Evolutionary conservation across 1,140 invertebrate species (phyloP).

Genomic region (Euura saliciscinereae): DNA sequence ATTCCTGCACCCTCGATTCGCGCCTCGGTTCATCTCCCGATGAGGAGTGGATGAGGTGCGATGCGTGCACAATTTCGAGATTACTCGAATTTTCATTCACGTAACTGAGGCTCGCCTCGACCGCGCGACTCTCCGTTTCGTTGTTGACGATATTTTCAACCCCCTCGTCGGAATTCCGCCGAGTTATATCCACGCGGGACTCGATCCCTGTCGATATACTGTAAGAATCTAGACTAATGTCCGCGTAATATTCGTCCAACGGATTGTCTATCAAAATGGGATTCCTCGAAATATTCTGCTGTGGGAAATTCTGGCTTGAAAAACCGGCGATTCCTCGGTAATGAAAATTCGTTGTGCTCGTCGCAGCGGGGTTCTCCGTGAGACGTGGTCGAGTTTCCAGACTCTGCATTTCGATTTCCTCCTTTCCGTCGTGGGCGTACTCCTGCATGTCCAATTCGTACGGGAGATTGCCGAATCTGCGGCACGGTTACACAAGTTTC

Average conservation of each 20-base stretch:
- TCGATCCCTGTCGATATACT: slow-evolving; percentile 18
- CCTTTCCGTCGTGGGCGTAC: slow-evolving; percentile 40
- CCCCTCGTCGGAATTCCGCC: too few relatives aligned
- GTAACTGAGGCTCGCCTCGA: background rate
- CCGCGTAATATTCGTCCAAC: slow-evolving; percentile 43
- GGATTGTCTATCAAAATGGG: slow-evolving; percentile 46
- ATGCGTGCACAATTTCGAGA: background rate
- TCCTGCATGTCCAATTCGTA: slow-evolving; percentile 48
- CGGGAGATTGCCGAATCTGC: slow-evolving; percentile 47
- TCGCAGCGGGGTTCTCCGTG: slow-evolving; percentile 35
- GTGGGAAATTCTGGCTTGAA: slow-evolving; percentile 45
- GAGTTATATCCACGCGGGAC: too few relatives aligned
- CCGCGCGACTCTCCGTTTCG: background rate
- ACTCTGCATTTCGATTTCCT: slow-evolving; percentile 49
- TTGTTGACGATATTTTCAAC: background rate
- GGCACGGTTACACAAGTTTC: background rate
- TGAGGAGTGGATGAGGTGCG: background rate
- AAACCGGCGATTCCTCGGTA: slow-evolving; percentile 38
- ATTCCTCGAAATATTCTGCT: slow-evolving; percentile 38
- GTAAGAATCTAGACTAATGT: slow-evolving; percentile 41
- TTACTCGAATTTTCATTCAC: background rate
- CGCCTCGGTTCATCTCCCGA: background rate
- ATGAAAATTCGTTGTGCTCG: slow-evolving; percentile 32
- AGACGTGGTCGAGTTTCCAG: slow-evolving; percentile 43
- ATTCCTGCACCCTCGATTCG: background rate